A percentile compares a stretch with the other conserved stretches of the same genome.
Conservation (phyloP, 1,140 invertebrate species). For the Trichoplusia ni region DNA sequence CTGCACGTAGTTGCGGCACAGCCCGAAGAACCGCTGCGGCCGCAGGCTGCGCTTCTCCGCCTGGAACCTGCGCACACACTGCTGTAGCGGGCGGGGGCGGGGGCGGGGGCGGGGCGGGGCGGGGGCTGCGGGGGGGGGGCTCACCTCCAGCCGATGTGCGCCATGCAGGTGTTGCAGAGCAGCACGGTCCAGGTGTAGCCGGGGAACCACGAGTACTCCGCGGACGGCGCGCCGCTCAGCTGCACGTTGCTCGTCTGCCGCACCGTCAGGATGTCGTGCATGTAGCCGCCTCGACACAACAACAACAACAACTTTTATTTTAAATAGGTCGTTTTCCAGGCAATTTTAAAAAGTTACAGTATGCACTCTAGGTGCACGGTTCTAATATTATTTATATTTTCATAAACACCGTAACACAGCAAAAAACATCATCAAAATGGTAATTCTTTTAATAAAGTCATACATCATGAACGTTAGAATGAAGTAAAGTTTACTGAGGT, state of each 20-base stretch:
- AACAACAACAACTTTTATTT: neutral
- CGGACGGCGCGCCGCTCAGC: conserved; percentile 81
- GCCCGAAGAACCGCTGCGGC: conserved; percentile 62
- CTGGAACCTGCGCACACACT: conserved; percentile 52
- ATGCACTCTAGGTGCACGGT: too few relatives aligned
- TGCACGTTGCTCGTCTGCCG: conserved; percentile 82
- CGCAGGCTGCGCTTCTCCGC: conserved; percentile 53
- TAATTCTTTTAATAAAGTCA: too few relatives aligned
- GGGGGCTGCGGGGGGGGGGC: conserved; percentile 71
- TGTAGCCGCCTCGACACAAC: conserved; percentile 82
- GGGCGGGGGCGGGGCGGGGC: too few relatives aligned
- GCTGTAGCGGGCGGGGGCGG: too few relatives aligned
- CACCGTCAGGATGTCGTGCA: conserved; percentile 90
- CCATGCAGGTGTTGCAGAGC: neutral
- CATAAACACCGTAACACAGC: too few relatives aligned
- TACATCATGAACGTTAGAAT: too few relatives aligned
- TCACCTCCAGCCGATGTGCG: conserved; percentile 86
- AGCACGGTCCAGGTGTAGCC: conserved; percentile 90
- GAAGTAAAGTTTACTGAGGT: too few relatives aligned
- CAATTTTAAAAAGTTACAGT: too few relatives aligned
- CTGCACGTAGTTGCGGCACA: conserved; percentile 67
- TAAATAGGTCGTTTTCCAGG: too few relatives aligned
- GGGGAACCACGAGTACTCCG: conserved; percentile 91
- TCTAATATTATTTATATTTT: too few relatives aligned
- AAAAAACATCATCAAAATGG: too few relatives aligned